Percentiles rank a stretch among this genome's conserved stretches.
phyloP scores from a whole-genome alignment of 1,140 invertebrate species.

The Cotesia chilonis region DNA sequence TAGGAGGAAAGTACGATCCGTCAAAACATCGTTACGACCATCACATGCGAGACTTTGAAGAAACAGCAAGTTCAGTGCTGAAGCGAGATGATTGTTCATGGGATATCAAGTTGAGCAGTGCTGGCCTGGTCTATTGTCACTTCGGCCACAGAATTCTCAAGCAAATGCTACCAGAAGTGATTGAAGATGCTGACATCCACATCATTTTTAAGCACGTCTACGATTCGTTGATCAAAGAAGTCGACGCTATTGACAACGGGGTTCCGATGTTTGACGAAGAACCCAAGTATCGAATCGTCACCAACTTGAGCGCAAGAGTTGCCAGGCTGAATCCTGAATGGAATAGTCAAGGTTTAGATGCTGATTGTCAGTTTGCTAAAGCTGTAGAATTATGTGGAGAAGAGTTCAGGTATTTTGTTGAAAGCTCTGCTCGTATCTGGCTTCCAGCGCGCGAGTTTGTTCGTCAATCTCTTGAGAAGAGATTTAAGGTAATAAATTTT shows the following conservation, averaged over 20 bases:
- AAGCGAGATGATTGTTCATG: conserved; percentile 65
- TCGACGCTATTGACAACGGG: conserved; percentile 98
- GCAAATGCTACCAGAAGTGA: conserved; percentile 64
- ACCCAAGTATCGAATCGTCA: conserved; percentile 65
- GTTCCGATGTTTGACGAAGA: conserved; percentile 81
- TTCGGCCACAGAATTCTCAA: conserved; percentile 87
- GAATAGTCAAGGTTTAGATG: conserved; percentile 75
- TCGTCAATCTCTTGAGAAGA: conserved; percentile 73
- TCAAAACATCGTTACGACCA: conserved; percentile 87
- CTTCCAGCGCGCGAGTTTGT: conserved; percentile 83
- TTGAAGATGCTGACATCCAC: conserved; percentile 64
- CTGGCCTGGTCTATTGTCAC: conserved; percentile 91
- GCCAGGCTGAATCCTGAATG: conserved; percentile 84
- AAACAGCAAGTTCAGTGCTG: conserved; percentile 71
- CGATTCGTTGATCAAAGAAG: conserved; percentile 89
- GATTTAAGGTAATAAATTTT: conserved; percentile 66
- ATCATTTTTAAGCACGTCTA: conserved; percentile 87
- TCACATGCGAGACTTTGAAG: conserved; percentile 86
- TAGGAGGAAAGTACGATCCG: conserved; percentile 89
- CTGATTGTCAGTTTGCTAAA: conserved; percentile 72
- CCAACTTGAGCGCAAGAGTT: conserved; percentile 77
- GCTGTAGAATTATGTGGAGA: conserved; percentile 82
- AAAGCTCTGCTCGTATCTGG: conserved; percentile 80
- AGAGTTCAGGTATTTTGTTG: conserved; percentile 83
- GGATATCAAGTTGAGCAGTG: conserved; percentile 87